Evolutionary conservation across 2,113 vertebrate species (phyloP), one percentile per base, ranked within the genome.

Genomic region (Vombatus ursinus): DNA sequence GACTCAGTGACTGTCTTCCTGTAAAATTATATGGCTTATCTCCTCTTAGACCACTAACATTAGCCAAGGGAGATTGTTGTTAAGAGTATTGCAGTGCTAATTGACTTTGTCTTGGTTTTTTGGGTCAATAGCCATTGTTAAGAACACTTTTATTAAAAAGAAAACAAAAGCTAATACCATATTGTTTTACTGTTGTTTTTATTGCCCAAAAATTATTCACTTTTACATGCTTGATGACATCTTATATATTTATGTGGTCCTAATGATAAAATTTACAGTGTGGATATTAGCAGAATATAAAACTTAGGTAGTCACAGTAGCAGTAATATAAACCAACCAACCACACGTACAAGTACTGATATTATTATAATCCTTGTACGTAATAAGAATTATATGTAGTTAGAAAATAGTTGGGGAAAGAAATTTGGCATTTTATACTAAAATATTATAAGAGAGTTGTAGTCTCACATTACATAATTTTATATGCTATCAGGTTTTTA

Each of bases 21-120:
- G 90, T 98, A 98, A 99, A 98, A 98, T 98, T 97, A 96, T 96
- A 97, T 95, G 91, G 61, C 95, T 98, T 98, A 98, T 97, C 95
- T 97, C 92, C 96, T 98, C 97, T 97, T 98, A 98, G 95, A 98
- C 93, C 91, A 97, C 93, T 97, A 96, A 92, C 48, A 44, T 97
- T 98, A 98, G 52, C 53, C n/a, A 96, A 96, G 92, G 94, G 91
- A 98, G 68, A 96, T 95, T 94, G 97, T 94, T 97, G 90, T 98
- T 91, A 90, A 92, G 8, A 96, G 53, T 93, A 26, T 51, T 89
- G 92, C 96, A 49, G 54, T 98, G 98, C 92, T 97, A 96, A 95
- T 96, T 95, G 84, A 94, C 92, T 96, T 96, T 97, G 48, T 95
- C 51, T 94, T 94, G 16, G 97, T 97, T 97, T 68, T 97, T 37